A percentile compares a stretch with the other conserved stretches of the same genome.
These are phyloP conservation scores for Chaetorhynchus papuensis DNA, from an alignment of 2,113 vertebrate genomes.

Conservation along the genomic window DNA sequence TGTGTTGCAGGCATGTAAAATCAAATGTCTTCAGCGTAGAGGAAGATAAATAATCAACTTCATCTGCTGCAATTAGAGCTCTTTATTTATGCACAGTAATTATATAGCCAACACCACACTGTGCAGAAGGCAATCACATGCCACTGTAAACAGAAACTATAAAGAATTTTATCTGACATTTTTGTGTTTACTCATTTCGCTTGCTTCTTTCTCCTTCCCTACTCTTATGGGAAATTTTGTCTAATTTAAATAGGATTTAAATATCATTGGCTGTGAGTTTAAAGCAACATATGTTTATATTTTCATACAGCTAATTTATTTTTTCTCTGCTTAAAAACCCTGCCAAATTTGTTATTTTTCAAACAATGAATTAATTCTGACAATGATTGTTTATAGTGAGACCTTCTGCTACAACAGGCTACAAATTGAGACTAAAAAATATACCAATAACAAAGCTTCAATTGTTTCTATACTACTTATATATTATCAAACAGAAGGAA, in stretches of 20 bases:
- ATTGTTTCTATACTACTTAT: neutral
- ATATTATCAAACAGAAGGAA: neutral
- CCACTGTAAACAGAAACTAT: slow-evolving; percentile 9
- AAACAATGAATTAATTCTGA: slow-evolving; percentile 27
- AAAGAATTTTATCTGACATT: slow-evolving; percentile 38
- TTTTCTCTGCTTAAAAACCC: neutral
- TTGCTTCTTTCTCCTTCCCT: neutral
- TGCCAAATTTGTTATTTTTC: slow-evolving; percentile 24
- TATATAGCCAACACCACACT: neutral
- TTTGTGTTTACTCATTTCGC: neutral
- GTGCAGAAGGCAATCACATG: slow-evolving; percentile 21
- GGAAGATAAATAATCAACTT: neutral
- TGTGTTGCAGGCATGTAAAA: neutral
- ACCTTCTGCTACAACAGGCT: neutral
- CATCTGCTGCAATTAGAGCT: neutral
- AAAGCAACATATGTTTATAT: slow-evolving; percentile 39
- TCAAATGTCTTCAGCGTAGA: neutral
- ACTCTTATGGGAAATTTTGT: slow-evolving; percentile 30
- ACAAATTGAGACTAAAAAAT: neutral
- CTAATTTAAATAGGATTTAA: slow-evolving; percentile 47
- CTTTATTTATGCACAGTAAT: neutral
- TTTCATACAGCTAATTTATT: slow-evolving; percentile 33
- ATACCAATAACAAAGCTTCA: neutral
- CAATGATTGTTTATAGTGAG: neutral
- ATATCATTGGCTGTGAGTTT: slow-evolving; percentile 32